Percentiles rank a stretch among this genome's conserved stretches.
Evolutionary conservation across 2,797 vertebrate species (phyloP).

Genomic region (Lepus townsendii): DNA sequence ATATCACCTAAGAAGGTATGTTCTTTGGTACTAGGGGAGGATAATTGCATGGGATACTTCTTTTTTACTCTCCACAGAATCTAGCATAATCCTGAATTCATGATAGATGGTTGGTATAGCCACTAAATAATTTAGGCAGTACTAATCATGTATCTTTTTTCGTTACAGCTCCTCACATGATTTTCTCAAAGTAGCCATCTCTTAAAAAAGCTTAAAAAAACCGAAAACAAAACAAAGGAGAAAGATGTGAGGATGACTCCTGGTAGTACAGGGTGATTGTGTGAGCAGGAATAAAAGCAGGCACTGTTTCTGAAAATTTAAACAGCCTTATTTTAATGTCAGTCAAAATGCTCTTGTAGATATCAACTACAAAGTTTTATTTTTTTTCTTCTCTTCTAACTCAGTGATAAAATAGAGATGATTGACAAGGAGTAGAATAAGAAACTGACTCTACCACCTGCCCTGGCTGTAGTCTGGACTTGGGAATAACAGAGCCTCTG

Average conservation of each 20-base stretch:
- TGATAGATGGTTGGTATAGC: neutral
- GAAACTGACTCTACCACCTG: neutral
- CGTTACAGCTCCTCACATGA: neutral
- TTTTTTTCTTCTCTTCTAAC: neutral
- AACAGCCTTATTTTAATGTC: neutral
- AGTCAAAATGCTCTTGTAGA: neutral
- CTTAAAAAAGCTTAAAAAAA: neutral
- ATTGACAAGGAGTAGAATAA: neutral
- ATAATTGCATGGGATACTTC: neutral
- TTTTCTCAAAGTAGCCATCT: conserved; percentile 29
- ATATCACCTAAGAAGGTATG: neutral
- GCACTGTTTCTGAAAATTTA: conserved; percentile 37
- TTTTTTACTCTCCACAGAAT: neutral
- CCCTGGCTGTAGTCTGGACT: neutral
- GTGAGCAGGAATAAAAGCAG: neutral
- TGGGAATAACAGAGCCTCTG: neutral
- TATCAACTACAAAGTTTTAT: neutral
- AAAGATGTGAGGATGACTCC: neutral
- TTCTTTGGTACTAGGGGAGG: neutral
- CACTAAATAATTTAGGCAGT: conserved; percentile 28
- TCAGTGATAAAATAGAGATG: neutral
- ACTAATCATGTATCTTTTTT: neutral
- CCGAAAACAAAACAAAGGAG: neutral
- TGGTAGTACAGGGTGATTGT: neutral
- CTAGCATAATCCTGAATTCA: conserved; percentile 20